Base-by-base conservation (phyloP, 2,888 invertebrate species). In the Caenorhabditis wallacei region DNA sequence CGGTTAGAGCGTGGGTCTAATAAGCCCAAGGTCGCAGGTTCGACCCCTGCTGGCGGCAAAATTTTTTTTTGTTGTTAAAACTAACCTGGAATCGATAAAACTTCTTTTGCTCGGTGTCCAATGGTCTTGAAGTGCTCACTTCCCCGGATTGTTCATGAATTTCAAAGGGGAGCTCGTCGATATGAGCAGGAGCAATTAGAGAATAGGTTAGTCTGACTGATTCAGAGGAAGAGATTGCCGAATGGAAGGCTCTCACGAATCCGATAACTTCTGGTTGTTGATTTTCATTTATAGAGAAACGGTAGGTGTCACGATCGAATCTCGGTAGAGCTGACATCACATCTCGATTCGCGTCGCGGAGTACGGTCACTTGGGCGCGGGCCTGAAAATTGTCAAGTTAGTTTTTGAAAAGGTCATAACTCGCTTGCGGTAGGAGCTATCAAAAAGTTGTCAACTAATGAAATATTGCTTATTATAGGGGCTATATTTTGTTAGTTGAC, bases 1-100 rank as follows among this genome's bases (percentile, higher is more conserved):
- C 88, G 90, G 90, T 90, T 90, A 90, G 90, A 90, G 90, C 90
- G 90, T 90, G 89, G 90, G 90, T 90, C 90, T 90, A 90, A 90
- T 90, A 90, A 90, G 90, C 90, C 90, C 89, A 90, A 89, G 90
- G 89, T 90, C 90, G 87, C 88, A 90, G 90, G 90, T 90, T 90
- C 90, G 89, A 90, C 89, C 90, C 89, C 90, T 90, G 88, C 88
- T 88, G 87, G 88, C 88, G 90, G 89, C 90, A 90, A 88, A 89
- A 74, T 35, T 59, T 85, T 88, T 90, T 87, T 81, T 11, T 10
- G 22, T 18, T 48, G 22, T 40, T 35, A 13, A 53, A 46, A n/a
- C 66, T 20, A 13, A 86, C 86, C 40, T 80, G 81, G 75, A 86
- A 87, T 3, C 74, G 56, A 59, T 84, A 87, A 20, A 66, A 57